Percentiles rank a stretch among this genome's conserved stretches.
These are phyloP conservation scores for Notothenia rossii DNA, from an alignment of 2,113 vertebrate genomes.

Conservation along the genomic window DNA sequence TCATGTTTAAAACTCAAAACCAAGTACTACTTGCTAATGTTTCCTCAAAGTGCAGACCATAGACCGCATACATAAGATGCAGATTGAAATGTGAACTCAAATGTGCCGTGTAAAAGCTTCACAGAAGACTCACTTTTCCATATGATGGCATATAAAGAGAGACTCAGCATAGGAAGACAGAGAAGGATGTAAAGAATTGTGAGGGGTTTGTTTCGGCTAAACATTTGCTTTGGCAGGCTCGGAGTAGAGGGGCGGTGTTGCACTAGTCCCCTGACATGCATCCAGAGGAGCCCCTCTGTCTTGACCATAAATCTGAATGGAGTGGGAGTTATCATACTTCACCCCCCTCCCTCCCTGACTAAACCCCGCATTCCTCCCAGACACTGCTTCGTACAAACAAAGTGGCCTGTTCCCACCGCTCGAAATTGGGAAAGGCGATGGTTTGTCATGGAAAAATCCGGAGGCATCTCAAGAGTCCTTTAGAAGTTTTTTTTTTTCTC, in stretches of 20 bases:
- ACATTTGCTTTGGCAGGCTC: slow-evolving; percentile 81
- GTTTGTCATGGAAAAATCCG: slow-evolving; percentile 79
- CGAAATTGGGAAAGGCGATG: slow-evolving; percentile 73
- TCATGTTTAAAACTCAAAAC: background rate
- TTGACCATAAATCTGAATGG: slow-evolving; percentile 78
- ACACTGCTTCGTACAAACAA: slow-evolving; percentile 79
- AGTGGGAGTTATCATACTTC: slow-evolving; percentile 78
- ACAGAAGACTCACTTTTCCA: slow-evolving; percentile 49
- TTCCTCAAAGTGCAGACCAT: slow-evolving; percentile 14
- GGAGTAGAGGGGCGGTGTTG: slow-evolving; percentile 61
- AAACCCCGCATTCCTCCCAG: slow-evolving; percentile 80
- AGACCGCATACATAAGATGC: background rate
- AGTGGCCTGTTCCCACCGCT: slow-evolving; percentile 79
- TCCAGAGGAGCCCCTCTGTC: slow-evolving; percentile 77
- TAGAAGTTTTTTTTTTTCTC: slow-evolving; percentile 29
- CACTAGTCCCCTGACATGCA: slow-evolving; percentile 70
- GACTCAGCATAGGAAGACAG: slow-evolving; percentile 38
- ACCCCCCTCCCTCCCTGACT: slow-evolving; percentile 30
- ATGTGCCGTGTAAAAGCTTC: background rate
- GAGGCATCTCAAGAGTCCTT: slow-evolving; percentile 78
- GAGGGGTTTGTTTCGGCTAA: slow-evolving; percentile 67
- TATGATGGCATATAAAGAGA: slow-evolving; percentile 30
- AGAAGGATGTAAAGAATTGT: slow-evolving; percentile 69
- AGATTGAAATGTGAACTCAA: slow-evolving; percentile 34
- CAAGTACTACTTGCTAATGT: slow-evolving; percentile 10